Conservation (phyloP, 1,140 invertebrate genomes). For the Bombus fervidus region DNA sequence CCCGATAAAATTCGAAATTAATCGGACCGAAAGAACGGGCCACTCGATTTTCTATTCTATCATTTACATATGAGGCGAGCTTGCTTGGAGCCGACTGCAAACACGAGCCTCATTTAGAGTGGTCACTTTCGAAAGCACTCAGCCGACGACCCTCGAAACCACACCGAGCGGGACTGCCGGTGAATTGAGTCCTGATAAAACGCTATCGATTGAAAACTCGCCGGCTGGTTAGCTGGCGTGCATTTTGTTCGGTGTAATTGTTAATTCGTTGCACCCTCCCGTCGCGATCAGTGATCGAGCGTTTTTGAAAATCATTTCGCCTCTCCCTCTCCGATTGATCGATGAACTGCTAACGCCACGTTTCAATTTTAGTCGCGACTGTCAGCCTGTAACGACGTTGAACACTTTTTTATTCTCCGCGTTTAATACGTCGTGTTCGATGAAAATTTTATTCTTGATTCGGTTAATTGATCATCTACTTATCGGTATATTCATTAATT, state of each 20-base stretch:
- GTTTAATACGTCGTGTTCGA: not conserved
- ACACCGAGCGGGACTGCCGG: constrained; percentile 30
- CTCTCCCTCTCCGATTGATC: not conserved
- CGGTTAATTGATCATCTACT: not conserved
- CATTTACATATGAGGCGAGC: constrained; percentile 70
- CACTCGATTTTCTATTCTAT: constrained; percentile 70
- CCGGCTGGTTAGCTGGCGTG: not conserved
- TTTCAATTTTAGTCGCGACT: constrained; percentile 16
- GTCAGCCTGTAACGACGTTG: constrained; percentile 29
- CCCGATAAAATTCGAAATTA: constrained; percentile 58
- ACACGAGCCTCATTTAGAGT: constrained; percentile 69
- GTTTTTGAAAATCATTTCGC: constrained; percentile 30
- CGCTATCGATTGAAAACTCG: constrained; percentile 60
- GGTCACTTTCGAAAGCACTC: constrained; percentile 71
- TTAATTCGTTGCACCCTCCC: constrained; percentile 16
- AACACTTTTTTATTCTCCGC: not conserved
- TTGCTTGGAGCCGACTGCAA: constrained; percentile 69
- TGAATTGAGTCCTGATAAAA: constrained; percentile 52
- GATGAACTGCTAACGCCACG: constrained; percentile 14
- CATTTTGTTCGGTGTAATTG: constrained; percentile 31
- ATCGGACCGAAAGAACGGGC: constrained; percentile 54
- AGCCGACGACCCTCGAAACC: constrained; percentile 64
- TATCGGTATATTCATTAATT: not conserved
- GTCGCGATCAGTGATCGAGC: not conserved
- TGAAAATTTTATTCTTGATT: not conserved